Percentiles rank a stretch among this genome's conserved stretches.
Evolutionary conservation across 30 jellyfish, hydroid and myxozoan species (phyloP).

Genomic region (Catostylus mosaicus): DNA sequence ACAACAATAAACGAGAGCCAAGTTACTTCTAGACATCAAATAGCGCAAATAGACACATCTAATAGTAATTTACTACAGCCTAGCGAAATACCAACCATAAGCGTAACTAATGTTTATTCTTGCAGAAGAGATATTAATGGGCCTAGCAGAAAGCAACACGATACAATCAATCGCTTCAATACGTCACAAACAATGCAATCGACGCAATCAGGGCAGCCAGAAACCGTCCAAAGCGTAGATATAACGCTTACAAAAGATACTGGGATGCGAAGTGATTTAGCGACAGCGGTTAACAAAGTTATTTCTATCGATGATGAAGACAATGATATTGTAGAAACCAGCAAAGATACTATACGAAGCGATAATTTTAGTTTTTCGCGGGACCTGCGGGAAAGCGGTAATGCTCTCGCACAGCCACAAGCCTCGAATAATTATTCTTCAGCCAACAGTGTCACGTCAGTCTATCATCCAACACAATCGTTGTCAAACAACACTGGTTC

Average conservation of each 20-base stretch:
- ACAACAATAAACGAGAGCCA: not conserved
- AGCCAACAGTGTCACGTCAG: not conserved
- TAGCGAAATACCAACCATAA: conserved; percentile 24
- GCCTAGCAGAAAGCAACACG: not conserved
- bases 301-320: not conserved
- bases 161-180: not conserved
- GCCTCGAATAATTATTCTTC: not conserved
- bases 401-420: not conserved
- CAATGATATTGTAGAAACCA: not conserved
- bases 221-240: not conserved
- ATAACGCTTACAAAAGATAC: not conserved
- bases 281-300: not conserved
- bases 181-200: not conserved
- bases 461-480: not conserved
- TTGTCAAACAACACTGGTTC: not conserved
- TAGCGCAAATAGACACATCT: not conserved
- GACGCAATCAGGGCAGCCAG: not conserved
- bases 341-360: not conserved
- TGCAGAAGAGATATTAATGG: not conserved
- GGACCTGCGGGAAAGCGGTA: not conserved
- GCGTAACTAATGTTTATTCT: conserved; percentile 24
- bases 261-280: not conserved
- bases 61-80: not conserved
- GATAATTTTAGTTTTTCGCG: not conserved
- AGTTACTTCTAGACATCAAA: not conserved